Conservation (phyloP, 2,888 invertebrate species). For the Notodonta dromedarius region DNA sequence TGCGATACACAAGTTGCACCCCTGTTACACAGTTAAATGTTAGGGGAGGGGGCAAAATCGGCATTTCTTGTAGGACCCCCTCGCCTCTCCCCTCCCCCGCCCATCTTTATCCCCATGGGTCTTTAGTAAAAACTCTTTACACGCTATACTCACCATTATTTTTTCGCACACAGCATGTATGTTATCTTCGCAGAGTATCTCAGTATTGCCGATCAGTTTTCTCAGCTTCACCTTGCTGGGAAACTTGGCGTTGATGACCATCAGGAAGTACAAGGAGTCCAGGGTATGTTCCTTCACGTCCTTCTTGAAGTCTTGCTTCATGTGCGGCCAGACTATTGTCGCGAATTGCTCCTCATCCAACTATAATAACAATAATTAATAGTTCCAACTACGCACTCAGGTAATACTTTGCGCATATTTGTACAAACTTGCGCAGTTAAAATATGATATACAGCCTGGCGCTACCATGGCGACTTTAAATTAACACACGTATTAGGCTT, state of each 20-base stretch:
- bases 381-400: not conserved
- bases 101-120: too few relatives aligned
- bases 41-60: too few relatives aligned
- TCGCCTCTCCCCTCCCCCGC: too few relatives aligned
- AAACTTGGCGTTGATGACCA: slow-evolving; percentile 70
- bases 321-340: slow-evolving; percentile 83
- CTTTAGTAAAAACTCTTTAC: too few relatives aligned
- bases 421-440: too few relatives aligned
- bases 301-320: slow-evolving; percentile 85
- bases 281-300: slow-evolving; percentile 86
- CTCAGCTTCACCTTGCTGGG: slow-evolving; percentile 81
- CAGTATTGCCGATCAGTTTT: slow-evolving; percentile 80
- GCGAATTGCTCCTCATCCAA: slow-evolving; percentile 82
- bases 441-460: too few relatives aligned
- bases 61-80: too few relatives aligned
- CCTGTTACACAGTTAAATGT: too few relatives aligned
- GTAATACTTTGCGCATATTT: too few relatives aligned
- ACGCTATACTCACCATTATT: slow-evolving; percentile 81
- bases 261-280: slow-evolving; percentile 86
- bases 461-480: too few relatives aligned
- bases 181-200: slow-evolving; percentile 85
- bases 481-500: too few relatives aligned
- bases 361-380: slow-evolving; percentile 54
- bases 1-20: too few relatives aligned
- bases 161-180: slow-evolving; percentile 83